Base-by-base conservation (phyloP, 2,888 invertebrate species). In the Galeopsomyia nigrocyanea region DNA sequence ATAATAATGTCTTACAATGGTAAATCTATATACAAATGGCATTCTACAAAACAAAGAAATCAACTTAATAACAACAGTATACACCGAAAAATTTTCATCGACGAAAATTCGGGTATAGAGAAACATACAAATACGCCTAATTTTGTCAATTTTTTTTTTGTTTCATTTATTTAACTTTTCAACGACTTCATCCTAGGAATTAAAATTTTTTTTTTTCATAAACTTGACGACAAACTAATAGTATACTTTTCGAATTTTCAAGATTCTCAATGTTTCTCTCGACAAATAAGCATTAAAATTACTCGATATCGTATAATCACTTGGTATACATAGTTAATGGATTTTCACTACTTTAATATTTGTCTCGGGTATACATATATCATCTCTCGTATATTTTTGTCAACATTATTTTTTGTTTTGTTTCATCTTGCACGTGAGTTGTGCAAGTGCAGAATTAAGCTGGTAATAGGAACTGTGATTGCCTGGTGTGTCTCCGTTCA, bases 391-490 rank as follows among this genome's bases (percentile, higher is more conserved):
- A 60, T 55, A 31, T 64, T 21, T 68, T 47, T 63, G 13, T 61
- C 58, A 74, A 74, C 74, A 74, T 62, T 39, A 39, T 39, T 64
- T 56, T 49, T 55, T 69, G 26, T 51, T 31, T 39, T 39, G 7
- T 39, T 39, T 39, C 57, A 39, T 47, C 57, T 39, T 47, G 56
- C 71, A 13, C 39, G 39, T 10, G 7, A 9, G 50, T 61, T 65
- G 7, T 62, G 21, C 47, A 31, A 31, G 61, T 66, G 62, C 58
- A 58, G 56, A 67, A 53, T 62, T 49, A 69, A 67, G 60, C n/a
- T 71, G 74, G 51, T 71, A 62, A 22, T 84, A 84, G 84, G 84
- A 84, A 84, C 84, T 84, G 83, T 83, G 80, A 80, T 81, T 82
- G 81, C 83, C 84, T 83, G 83, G 80, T 81, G 71, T 71, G 21